These are phyloP conservation scores for Umimayanthus chanpuru DNA, from an alignment of 92 coral and sea anemone genomes.

Conservation along the genomic window DNA sequence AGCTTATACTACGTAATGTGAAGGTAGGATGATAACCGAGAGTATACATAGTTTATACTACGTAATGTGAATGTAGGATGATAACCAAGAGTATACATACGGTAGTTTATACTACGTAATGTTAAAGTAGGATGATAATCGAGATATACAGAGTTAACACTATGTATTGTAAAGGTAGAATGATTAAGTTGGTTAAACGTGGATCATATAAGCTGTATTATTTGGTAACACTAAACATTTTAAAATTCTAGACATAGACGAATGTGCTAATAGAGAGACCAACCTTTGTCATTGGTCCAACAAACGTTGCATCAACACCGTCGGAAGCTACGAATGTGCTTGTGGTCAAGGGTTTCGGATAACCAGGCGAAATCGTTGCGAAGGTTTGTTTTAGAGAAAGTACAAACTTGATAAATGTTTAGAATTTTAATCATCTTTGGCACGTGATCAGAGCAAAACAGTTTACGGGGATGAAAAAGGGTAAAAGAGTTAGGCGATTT, in stretches of 20 bases:
- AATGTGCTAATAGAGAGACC: not conserved
- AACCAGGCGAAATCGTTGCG: not conserved
- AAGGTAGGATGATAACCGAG: not conserved
- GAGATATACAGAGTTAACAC: not conserved
- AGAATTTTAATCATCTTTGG: no score
- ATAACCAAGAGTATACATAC: not conserved
- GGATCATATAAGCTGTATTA: no score
- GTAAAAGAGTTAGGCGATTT: no score
- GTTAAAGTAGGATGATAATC: not conserved
- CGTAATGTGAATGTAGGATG: not conserved
- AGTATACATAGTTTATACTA: not conserved
- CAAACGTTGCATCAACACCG: not conserved
- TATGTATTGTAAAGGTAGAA: not conserved
- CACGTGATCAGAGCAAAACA: no score
- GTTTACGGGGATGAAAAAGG: no score
- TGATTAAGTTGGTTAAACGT: no score
- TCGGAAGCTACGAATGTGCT: not conserved
- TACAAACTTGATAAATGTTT: no score
- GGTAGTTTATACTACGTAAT: no score
- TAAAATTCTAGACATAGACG: not conserved
- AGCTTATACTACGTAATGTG: not conserved
- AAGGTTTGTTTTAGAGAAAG: not conserved
- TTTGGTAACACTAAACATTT: no score
- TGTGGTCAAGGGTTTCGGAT: not conserved
- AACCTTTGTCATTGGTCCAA: not conserved